Evolutionary conservation across 2,888 invertebrate species (phyloP).

Genomic region (Agonopterix arenella): DNA sequence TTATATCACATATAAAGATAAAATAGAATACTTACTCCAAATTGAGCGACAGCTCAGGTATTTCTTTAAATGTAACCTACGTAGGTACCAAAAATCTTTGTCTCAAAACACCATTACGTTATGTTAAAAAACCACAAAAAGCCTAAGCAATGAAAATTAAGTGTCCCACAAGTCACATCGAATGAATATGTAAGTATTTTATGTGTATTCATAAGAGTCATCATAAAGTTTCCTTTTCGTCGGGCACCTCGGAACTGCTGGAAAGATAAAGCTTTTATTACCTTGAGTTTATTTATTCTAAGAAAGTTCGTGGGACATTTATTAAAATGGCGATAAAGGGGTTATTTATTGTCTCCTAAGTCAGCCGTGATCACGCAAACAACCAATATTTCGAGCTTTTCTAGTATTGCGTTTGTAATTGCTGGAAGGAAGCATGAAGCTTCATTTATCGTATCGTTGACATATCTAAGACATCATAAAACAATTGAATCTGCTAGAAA

Average conservation of each 20-base stretch:
- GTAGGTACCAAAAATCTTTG: no score
- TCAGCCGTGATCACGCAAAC: conserved; percentile 56
- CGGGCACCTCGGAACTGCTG: conserved; percentile 29
- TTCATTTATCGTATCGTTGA: background rate
- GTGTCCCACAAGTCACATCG: conserved; percentile 7
- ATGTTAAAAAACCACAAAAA: no score
- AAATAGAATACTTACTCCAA: no score
- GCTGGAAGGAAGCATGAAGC: no score
- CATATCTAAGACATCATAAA: no score
- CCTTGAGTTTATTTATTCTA: conserved; percentile 56
- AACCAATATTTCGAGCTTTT: conserved; percentile 16
- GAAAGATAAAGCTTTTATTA: conserved; percentile 52
- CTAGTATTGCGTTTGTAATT: no score
- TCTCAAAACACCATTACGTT: no score
- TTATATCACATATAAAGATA: no score
- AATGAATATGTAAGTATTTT: conserved; percentile 27
- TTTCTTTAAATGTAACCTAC: no score
- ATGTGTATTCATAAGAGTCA: conserved; percentile 35
- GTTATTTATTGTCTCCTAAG: conserved; percentile 66
- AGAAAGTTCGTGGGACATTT: conserved; percentile 60
- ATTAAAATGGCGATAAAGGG: conserved; percentile 71
- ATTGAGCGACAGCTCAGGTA: no score
- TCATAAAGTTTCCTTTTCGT: conserved; percentile 39
- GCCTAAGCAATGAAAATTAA: conserved; percentile 12
- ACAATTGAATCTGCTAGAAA: no score